phyloP scores from a whole-genome alignment of 1,140 invertebrate genomes.

The Coenobita brevimanus region DNA sequence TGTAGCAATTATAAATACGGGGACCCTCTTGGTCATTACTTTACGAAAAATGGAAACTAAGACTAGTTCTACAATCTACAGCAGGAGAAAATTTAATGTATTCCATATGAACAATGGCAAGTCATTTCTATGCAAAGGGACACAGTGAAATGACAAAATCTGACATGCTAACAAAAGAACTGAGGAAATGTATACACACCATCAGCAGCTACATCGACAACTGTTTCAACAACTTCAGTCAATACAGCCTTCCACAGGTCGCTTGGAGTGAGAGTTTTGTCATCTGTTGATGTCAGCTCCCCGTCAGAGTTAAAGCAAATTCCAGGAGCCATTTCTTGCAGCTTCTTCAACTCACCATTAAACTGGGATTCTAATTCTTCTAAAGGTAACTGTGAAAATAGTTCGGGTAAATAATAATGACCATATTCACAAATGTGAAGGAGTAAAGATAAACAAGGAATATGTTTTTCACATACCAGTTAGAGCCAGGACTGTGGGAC shows the following conservation, averaged over 20 bases:
- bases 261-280: constrained; percentile 48
- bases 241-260: constrained; percentile 58
- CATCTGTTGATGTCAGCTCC: constrained; percentile 70
- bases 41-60: too few relatives aligned
- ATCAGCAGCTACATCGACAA: constrained; percentile 49
- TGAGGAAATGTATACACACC: constrained; percentile 25
- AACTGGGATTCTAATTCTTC: constrained; percentile 78
- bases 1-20: too few relatives aligned
- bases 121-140: neutral
- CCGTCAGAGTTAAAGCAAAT: constrained; percentile 70
- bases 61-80: too few relatives aligned
- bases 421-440: too few relatives aligned
- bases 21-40: too few relatives aligned
- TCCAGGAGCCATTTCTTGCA: constrained; percentile 76
- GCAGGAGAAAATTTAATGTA: too few relatives aligned
- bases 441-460: too few relatives aligned
- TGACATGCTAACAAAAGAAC: too few relatives aligned
- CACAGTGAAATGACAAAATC: neutral
- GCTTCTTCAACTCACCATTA: constrained; percentile 76
- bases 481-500: too few relatives aligned
- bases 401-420: too few relatives aligned
- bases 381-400: constrained; percentile 79
- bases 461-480: too few relatives aligned
- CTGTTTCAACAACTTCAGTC: constrained; percentile 25
- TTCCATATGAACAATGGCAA: too few relatives aligned